Evolutionary conservation across 2,888 invertebrate species (phyloP).

Genomic region (Crossocerus cetratus): DNA sequence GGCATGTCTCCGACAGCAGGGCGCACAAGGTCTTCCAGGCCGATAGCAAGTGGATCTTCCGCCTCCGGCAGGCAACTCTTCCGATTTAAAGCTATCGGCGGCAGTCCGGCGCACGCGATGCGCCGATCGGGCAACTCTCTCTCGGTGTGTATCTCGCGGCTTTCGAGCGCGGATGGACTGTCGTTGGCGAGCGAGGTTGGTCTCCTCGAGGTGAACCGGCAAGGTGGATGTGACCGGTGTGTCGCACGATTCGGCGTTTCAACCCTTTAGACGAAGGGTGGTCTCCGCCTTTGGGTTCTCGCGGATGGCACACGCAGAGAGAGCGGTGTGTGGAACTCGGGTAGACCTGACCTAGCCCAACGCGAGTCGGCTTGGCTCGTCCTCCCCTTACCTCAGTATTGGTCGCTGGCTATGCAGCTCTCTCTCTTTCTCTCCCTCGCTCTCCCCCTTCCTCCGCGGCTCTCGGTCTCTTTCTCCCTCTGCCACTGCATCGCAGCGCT

Average conservation of each 20-base stretch:
- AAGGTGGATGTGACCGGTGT: too few relatives aligned
- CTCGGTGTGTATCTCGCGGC: too few relatives aligned
- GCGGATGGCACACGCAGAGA: slow-evolving; percentile 72
- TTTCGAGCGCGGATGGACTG: too few relatives aligned
- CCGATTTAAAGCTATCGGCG: background rate
- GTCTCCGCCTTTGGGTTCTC: slow-evolving; percentile 56
- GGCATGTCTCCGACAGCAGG: too few relatives aligned
- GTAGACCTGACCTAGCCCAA: slow-evolving; percentile 77
- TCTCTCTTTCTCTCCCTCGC: slow-evolving; percentile 27
- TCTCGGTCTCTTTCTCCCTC: slow-evolving; percentile 6
- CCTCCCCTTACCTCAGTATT: slow-evolving; percentile 68
- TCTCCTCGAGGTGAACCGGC: background rate
- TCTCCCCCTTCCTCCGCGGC: slow-evolving; percentile 9
- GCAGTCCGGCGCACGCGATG: slow-evolving; percentile 6
- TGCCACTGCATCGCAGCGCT: slow-evolving; percentile 4
- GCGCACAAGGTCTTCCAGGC: too few relatives aligned
- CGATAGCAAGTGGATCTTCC: too few relatives aligned
- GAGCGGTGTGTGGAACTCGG: slow-evolving; percentile 72
- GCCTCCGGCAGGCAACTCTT: slow-evolving; percentile 4
- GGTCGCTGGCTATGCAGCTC: slow-evolving; percentile 58
- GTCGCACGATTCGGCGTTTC: slow-evolving; percentile 28
- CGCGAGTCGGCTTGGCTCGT: slow-evolving; percentile 74
- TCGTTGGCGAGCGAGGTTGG: background rate
- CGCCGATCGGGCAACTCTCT: background rate
- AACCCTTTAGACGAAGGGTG: slow-evolving; percentile 53